Percentiles rank a stretch among this genome's conserved stretches.
These are phyloP conservation scores for Polyploca ridens DNA, from an alignment of 2,888 invertebrate genomes.

Conservation along the genomic window DNA sequence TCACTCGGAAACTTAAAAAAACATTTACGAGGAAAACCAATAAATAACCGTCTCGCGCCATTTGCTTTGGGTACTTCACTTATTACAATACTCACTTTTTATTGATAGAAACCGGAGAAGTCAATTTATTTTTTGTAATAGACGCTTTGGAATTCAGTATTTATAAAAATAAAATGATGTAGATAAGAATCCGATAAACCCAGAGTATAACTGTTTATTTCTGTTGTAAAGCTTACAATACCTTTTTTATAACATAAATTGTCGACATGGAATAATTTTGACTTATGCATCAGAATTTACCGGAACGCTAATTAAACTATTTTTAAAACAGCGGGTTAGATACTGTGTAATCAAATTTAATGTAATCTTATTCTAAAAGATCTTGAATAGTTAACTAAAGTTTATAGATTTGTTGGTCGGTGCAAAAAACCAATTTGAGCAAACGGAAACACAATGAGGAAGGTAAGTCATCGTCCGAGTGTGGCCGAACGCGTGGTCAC, in stretches of 20 bases:
- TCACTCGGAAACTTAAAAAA: not conserved
- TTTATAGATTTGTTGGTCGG: slow-evolving; percentile 36
- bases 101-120: not conserved
- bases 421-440: slow-evolving; percentile 41
- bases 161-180: slow-evolving; percentile 5
- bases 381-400: not conserved
- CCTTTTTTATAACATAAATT: not conserved
- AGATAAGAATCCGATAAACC: not conserved
- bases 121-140: slow-evolving; percentile 11
- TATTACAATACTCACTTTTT: slow-evolving; percentile 7
- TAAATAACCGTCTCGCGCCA: slow-evolving; percentile 10
- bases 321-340: not conserved
- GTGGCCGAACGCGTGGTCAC: slow-evolving; percentile 36
- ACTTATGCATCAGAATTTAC: not conserved
- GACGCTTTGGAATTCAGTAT: slow-evolving; percentile 5
- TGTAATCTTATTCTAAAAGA: not conserved
- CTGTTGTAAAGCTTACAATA: not conserved
- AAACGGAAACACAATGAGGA: slow-evolving; percentile 23
- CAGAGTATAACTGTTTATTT: not conserved
- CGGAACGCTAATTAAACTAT: not conserved
- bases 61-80: not conserved
- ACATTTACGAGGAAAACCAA: slow-evolving; percentile 6
- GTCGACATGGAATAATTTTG: not conserved
- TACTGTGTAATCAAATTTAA: not conserved
- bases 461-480: slow-evolving; percentile 45